phyloP scores from a whole-genome alignment of 1,140 invertebrate genomes.

The Lasaia peninsularis region DNA sequence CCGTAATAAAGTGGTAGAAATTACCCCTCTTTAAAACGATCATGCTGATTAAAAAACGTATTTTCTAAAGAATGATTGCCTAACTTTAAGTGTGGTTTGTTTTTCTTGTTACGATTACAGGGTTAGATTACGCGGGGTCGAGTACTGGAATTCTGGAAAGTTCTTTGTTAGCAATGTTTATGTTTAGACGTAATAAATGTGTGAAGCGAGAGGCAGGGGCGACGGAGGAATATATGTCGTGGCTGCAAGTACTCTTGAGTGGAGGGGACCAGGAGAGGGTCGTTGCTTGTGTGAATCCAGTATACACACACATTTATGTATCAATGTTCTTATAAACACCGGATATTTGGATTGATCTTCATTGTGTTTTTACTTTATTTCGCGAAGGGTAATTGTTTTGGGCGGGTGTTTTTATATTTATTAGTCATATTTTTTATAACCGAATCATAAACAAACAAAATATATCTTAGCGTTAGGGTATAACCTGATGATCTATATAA shows the following conservation, averaged over 20 bases:
- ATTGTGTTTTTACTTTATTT: constrained; percentile 27
- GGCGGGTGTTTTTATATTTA: too few relatives aligned
- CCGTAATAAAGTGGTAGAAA: background rate
- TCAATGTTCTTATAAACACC: constrained; percentile 38
- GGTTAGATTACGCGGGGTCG: constrained; percentile 31
- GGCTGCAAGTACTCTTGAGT: constrained; percentile 40
- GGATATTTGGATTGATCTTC: constrained; percentile 37
- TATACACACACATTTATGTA: constrained; percentile 29
- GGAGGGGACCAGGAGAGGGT: constrained; percentile 31
- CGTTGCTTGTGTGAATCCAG: constrained; percentile 31
- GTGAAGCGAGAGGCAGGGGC: constrained; percentile 36
- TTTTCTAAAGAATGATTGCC: constrained; percentile 32
- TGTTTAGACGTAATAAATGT: constrained; percentile 42
- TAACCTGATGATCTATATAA: too few relatives aligned
- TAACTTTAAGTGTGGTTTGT: constrained; percentile 31
- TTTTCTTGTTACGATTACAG: constrained; percentile 45
- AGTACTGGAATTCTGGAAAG: constrained; percentile 28
- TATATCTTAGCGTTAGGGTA: too few relatives aligned
- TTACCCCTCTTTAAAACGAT: background rate
- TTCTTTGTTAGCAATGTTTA: constrained; percentile 33
- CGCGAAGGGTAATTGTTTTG: background rate
- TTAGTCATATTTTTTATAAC: too few relatives aligned
- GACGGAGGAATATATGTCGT: constrained; percentile 46
- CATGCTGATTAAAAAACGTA: background rate
- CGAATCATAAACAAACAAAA: too few relatives aligned